These are phyloP conservation scores for Tetraneura akinire DNA, from an alignment of 1,140 invertebrate genomes.

Conservation along the genomic window DNA sequence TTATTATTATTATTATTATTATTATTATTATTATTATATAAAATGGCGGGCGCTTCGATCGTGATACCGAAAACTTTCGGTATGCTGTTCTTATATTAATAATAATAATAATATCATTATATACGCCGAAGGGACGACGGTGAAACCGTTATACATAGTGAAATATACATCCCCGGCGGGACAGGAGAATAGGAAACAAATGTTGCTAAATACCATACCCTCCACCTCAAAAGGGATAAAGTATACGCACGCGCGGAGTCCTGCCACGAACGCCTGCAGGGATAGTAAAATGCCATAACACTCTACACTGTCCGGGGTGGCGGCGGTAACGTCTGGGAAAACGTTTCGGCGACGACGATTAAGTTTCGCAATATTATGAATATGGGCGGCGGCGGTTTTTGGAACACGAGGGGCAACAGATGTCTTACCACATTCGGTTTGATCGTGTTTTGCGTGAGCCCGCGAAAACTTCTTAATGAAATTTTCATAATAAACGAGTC, in stretches of 20 bases:
- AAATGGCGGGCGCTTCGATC: conserved; percentile 38
- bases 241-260: not conserved
- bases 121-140: not conserved
- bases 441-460: conserved; percentile 31
- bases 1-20: too few relatives aligned
- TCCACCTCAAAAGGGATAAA: not conserved
- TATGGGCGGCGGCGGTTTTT: conserved; percentile 13
- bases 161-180: too few relatives aligned
- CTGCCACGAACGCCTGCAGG: not conserved
- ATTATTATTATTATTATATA: too few relatives aligned
- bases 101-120: too few relatives aligned
- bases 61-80: conserved; percentile 37
- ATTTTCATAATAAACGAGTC: conserved; percentile 45
- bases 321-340: not conserved
- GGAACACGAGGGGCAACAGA: conserved; percentile 43
- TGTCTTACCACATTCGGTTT: conserved; percentile 36
- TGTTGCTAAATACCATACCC: conserved; percentile 46
- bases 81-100: not conserved
- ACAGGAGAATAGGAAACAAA: not conserved
- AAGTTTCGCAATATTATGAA: conserved; percentile 45
- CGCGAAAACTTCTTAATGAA: conserved; percentile 49
- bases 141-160: not conserved
- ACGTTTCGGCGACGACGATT: conserved; percentile 39
- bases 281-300: not conserved
- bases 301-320: not conserved